Evolutionary conservation across 2,797 vertebrate genomes (phyloP), one percentile per base, ranked within the genome.

Genomic region (Hyperoplus lanceolatus): DNA sequence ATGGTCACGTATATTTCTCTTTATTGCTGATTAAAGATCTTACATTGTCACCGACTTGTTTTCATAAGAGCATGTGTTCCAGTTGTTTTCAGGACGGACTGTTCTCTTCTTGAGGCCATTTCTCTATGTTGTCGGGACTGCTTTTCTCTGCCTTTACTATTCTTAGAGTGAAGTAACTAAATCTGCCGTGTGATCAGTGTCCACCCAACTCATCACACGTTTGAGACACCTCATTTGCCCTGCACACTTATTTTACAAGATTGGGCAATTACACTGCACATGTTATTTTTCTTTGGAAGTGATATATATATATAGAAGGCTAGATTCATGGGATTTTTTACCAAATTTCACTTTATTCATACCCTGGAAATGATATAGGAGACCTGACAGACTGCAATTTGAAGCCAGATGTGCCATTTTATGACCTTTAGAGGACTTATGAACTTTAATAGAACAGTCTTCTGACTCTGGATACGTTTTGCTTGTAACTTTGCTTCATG

Each of bases 101-200:
- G 84, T 87, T 69, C 84, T 70, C 59, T 77, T 80, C 74, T 39
- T 16, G 43, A 42, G 59, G 63, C 49, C 38, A 60, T 75, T 49
- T 77, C 55, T 74, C 42, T 63, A 7, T 43, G 46, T 73, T 79
- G 66, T 90, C 79, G 55, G 36, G 58, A 53, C 53, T 75, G 60
- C 80, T 81, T 60, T 80, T 85, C 55, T 57, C 2, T 2, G 41
- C 79, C 46, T 70, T 83, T 77, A 87, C 94, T 95, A 94, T 95
- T 94, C 90, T 93, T 94, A 85, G 94, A 87, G 88, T 74, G 82
- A 68, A 82, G 94, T 91, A 95, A 95, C 64, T 86, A 84, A 94
- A 95, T 94, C 90, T 90, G 82, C 70, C n/a, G 16, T 82, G 85
- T 86, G 89, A 87, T 85, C 69, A 46, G 69, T 71, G 60, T 82